Base-by-base conservation (phyloP, 2,888 invertebrate genomes). In the Galerucella pusilla region DNA sequence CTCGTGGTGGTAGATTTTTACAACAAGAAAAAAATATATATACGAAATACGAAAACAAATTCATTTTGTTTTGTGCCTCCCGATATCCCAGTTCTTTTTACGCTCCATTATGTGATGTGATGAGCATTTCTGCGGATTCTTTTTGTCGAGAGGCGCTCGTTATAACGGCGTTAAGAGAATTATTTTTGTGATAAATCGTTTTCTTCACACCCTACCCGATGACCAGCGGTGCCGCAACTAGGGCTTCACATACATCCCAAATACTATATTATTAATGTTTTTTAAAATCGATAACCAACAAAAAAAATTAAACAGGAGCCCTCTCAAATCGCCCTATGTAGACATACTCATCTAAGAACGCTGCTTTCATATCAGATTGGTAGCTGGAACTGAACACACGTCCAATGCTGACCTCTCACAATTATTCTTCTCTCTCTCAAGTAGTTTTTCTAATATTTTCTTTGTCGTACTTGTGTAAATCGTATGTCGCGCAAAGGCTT, bases 81-180 rank as follows among this genome's bases (percentile, higher is more conserved):
- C 69, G 75, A 73, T 69, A 70, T 71, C 49, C 63, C 59, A 71
- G 74, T 79, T 80, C 79, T 78, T 78, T 78, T 79, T 79, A 79
- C 70, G 70, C 65, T 68, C 77, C 74, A 78, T 78, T 75, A 78
- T 77, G 66, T 75, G 75, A 74, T 74, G 71, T 74, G 78, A 78
- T 78, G 78, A 77, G 74, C 75, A 75, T 81, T 81, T 80, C 78
- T 81, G 77, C 73, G 77, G 80, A 79, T 78, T 77, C 78, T 80
- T 80, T 80, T 79, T 78, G 77, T 77, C 78, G 60, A 74, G 67
- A 68, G 74, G 75, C 79, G 79, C 80, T 81, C 81, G 79, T 81
- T 82, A 81, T 80, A 81, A 79, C 80, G 79, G 77, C 80, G 82
- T 80, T 82, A 81, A 81, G 78, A 79, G 79, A 81, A 82, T 82